phyloP scores from a whole-genome alignment of 2,888 invertebrate genomes.

The Hyles lineata region DNA sequence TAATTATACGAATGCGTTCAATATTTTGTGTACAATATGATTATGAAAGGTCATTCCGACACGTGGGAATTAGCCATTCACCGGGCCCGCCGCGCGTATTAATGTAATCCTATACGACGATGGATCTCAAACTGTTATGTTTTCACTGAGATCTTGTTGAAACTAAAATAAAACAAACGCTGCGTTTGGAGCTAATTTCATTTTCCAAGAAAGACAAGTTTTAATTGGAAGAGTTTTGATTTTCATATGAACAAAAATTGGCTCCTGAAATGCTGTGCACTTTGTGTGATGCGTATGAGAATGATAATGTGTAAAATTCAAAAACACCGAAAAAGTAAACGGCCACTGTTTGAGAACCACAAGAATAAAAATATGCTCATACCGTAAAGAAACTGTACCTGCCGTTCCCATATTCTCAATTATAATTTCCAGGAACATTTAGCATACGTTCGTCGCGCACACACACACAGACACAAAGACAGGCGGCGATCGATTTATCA shows the following conservation, averaged over 20 bases:
- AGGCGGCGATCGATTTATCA: conserved; percentile 42
- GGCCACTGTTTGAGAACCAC: conserved; percentile 13
- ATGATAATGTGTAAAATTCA: background rate
- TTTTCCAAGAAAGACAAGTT: too few species aligned
- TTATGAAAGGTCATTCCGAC: conserved; percentile 27
- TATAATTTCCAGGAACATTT: conserved; percentile 63
- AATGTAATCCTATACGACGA: background rate
- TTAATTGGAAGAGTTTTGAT: too few species aligned
- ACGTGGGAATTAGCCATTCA: conserved; percentile 26
- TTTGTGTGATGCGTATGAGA: too few species aligned
- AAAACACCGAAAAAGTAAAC: background rate
- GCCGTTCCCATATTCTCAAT: conserved; percentile 39
- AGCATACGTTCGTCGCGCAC: conserved; percentile 47
- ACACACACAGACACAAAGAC: conserved; percentile 22
- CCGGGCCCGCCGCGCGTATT: conserved; percentile 1
- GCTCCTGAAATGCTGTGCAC: too few species aligned
- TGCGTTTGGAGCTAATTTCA: background rate
- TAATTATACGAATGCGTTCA: conserved; percentile 12
- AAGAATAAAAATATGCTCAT: conserved; percentile 32
- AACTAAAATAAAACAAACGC: background rate
- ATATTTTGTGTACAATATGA: conserved; percentile 18
- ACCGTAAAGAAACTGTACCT: conserved; percentile 44
- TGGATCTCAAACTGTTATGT: background rate
- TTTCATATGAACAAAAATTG: too few species aligned
- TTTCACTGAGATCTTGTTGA: background rate